Conservation (phyloP, 2,888 invertebrate species). For the Microdon myrmicae region DNA sequence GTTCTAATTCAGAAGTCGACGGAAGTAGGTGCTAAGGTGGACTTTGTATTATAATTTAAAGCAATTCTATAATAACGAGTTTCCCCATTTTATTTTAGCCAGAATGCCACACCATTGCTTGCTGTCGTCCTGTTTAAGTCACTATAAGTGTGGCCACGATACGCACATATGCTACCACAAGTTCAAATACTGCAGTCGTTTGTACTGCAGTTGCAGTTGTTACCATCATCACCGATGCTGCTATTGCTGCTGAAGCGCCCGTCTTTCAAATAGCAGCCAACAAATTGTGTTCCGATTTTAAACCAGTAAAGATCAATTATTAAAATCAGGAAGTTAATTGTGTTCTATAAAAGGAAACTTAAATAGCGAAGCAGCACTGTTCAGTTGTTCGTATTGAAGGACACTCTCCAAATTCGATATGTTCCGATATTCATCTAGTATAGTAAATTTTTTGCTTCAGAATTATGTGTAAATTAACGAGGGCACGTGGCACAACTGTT, state of each 20-base stretch:
- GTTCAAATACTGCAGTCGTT: conserved; percentile 42
- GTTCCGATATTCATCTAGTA: too few species aligned
- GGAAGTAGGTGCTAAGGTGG: conserved; percentile 20
- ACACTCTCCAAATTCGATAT: too few species aligned
- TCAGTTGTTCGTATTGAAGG: conserved; percentile 31
- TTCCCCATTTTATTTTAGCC: too few species aligned
- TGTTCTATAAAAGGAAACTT: conserved; percentile 33
- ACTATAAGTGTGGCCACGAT: conserved; percentile 42
- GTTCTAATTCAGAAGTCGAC: not conserved
- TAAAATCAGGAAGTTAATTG: not conserved
- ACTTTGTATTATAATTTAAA: not conserved
- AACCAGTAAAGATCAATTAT: conserved; percentile 12
- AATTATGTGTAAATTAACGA: conserved; percentile 48
- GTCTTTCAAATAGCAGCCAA: too few species aligned
- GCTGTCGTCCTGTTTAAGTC: conserved; percentile 33
- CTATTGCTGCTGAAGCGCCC: conserved; percentile 44
- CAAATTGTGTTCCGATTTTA: conserved; percentile 37
- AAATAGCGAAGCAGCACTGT: conserved; percentile 34
- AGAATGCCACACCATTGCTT: conserved; percentile 47
- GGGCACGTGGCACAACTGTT: conserved; percentile 26
- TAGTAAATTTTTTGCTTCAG: conserved; percentile 42
- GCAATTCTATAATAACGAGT: not conserved
- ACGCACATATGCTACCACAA: conserved; percentile 47
- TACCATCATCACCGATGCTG: conserved; percentile 47
- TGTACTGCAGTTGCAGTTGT: conserved; percentile 42